Base-by-base conservation (phyloP, 2,888 invertebrate genomes). In the Plemyria rubiginata region DNA sequence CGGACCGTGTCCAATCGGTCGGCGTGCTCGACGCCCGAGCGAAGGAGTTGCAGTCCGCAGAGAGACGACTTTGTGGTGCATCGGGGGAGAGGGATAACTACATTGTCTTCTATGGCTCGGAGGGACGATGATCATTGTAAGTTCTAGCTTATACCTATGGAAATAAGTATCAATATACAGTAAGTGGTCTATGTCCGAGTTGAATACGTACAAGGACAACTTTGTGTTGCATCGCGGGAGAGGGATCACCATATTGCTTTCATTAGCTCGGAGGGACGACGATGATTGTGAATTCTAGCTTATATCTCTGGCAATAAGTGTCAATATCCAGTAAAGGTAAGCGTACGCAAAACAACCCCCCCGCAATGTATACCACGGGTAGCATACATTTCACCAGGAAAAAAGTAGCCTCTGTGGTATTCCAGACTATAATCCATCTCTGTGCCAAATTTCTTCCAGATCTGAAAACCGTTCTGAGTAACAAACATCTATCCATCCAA, bases 191-290 rank as follows among this genome's bases (percentile, higher is more conserved):
- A 3, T 22, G 91, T 0, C 78, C 91, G 52, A 86, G 88, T 72
- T 82, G 78, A 87, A 87, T 53, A 90, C 90, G 32, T 90, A 88
- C 67, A 93, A 95, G 7, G 96, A 96, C 56, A 95, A 95, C 71
- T 98, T 97, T 86, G 96, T 97, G 50, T 97, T 97, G 66, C 97
- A 98, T 87, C 94, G 96, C 71, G 96, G 96, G 53, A 94, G 95
- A 77, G 96, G 95, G 70, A 94, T 97, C 79, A 96, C 97, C 54
- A 98, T 98, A 28, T 86, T 96, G 94, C 74, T 89, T 22, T 95
- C 96, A 41, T 76, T 93, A 67, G 87, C 83, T 1, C 56, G 90
- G 38, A 75, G 90, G 68, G 85, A 86, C 12, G 87, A 86, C 9
- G 86, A 86, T 8, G 73, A 73, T 32, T 79, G 84, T 84, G 55